These are phyloP conservation scores for Drosophila prostipennis DNA, from an alignment of 2,888 invertebrate species.

Conservation along the genomic window DNA sequence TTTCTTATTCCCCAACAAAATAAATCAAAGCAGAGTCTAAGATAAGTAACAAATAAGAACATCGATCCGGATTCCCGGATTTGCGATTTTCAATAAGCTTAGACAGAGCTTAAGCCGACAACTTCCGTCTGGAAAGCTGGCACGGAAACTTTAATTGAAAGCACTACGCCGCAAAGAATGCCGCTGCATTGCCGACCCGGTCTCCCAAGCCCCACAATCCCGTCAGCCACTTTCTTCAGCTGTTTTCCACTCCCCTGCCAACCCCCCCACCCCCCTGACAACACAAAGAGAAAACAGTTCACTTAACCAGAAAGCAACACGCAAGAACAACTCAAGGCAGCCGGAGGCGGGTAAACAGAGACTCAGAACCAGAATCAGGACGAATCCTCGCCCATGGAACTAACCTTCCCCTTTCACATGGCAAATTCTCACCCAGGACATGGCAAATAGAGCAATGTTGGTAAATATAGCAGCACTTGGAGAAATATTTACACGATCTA, in stretches of 20 bases:
- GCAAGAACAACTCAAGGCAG: slow-evolving; percentile 59
- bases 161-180: slow-evolving; percentile 30
- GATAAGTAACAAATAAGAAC: neutral
- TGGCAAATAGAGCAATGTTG: slow-evolving; percentile 56
- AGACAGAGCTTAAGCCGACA: slow-evolving; percentile 23
- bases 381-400: slow-evolving; percentile 16
- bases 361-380: slow-evolving; percentile 33
- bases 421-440: slow-evolving; percentile 58
- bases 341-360: slow-evolving; percentile 60
- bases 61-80: slow-evolving; percentile 6
- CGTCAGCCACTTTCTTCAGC: neutral
- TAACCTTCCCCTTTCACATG: slow-evolving; percentile 6
- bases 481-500: neutral
- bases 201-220: neutral
- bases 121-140: slow-evolving; percentile 24
- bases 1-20: neutral
- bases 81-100: slow-evolving; percentile 26
- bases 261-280: neutral
- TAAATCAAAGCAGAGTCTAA: neutral
- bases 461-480: slow-evolving; percentile 48
- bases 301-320: slow-evolving; percentile 76
- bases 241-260: neutral
- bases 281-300: slow-evolving; percentile 59
- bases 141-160: slow-evolving; percentile 42
- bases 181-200: slow-evolving; percentile 16